Evolutionary conservation across 1,140 invertebrate genomes (phyloP), one percentile per base, ranked within the genome.

Genomic region (Drosophila suzukii): DNA sequence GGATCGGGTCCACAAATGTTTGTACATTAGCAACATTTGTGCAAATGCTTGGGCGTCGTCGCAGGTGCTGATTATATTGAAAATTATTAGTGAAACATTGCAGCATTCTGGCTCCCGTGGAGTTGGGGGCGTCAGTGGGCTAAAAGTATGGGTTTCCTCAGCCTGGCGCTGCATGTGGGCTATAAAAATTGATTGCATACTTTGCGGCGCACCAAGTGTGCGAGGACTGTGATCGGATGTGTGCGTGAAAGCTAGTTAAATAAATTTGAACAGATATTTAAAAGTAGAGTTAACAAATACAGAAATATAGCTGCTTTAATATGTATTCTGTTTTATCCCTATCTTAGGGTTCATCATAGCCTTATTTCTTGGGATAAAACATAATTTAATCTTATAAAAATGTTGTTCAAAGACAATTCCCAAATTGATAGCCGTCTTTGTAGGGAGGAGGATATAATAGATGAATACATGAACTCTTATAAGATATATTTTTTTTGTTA

Each of bases 31-130:
- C 72, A 88, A 72, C 83, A 88, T 88, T 88, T 86, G 82, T 77
- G 81, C 65, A 61, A 79, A 70, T 73, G 62, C 50, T 51, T 65
- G 38, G 49, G 55, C 43, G 39, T 50, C 73, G 79, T 80, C 83
- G 73, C 83, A 88, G 79, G 79, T 88, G 83, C 76, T 88, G 84
- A 88, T 88, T 88, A 83, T 88, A 83, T 88, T 88, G 83, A 80
- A 88, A 88, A 88, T 88, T 88, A 88, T 88, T 88, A 68, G 76
- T 68, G 77, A 88, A 82, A 73, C 82, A 86, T 86, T 85, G 82
- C 82, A 82, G 43, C 59, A 49, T 38, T 43, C 46, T 43, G 47
- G 32, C 47, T 41, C 72, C 60, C 55, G 47, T 39, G 54, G 54
- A 67, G 54, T 46, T 66, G 15, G 39, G 7, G 34, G 27, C 44